These are phyloP conservation scores for Patiria pectinifera DNA, from an alignment of 53 echinoderm and acorn worm genomes.

Conservation along the genomic window DNA sequence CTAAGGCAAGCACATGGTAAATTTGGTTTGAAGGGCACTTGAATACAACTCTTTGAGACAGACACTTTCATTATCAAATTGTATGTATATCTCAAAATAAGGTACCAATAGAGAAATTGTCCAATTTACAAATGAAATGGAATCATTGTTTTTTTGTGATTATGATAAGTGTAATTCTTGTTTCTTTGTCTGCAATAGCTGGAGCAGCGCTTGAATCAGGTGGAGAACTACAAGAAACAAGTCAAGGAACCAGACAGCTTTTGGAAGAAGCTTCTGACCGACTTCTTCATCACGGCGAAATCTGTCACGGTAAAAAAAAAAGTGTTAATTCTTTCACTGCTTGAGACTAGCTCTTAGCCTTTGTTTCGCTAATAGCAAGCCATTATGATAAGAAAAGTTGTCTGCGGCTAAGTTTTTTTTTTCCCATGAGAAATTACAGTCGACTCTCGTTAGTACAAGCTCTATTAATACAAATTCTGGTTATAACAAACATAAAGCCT, in stretches of 20 bases:
- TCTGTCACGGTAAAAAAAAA: constrained; percentile 80
- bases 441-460: no score
- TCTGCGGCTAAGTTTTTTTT: no score
- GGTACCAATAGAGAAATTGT: background rate
- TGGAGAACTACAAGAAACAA: constrained; percentile 83
- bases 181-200: constrained; percentile 64
- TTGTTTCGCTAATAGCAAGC: background rate
- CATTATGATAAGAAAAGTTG: no score
- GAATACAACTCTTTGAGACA: no score
- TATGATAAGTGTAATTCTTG: background rate
- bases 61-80: no score
- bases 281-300: constrained; percentile 66
- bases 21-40: no score
- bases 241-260: constrained; percentile 69
- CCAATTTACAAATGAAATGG: background rate
- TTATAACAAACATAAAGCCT: no score
- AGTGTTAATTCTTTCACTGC: background rate
- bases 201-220: constrained; percentile 84
- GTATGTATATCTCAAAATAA: no score
- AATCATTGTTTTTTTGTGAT: background rate
- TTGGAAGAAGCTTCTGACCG: constrained; percentile 78
- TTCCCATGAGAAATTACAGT: no score
- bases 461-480: no score
- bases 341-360: background rate
- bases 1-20: background rate